Evolutionary conservation across 2,113 vertebrate genomes (phyloP), one percentile per base, ranked within the genome.

Genomic region (Chaenogobius annularis): DNA sequence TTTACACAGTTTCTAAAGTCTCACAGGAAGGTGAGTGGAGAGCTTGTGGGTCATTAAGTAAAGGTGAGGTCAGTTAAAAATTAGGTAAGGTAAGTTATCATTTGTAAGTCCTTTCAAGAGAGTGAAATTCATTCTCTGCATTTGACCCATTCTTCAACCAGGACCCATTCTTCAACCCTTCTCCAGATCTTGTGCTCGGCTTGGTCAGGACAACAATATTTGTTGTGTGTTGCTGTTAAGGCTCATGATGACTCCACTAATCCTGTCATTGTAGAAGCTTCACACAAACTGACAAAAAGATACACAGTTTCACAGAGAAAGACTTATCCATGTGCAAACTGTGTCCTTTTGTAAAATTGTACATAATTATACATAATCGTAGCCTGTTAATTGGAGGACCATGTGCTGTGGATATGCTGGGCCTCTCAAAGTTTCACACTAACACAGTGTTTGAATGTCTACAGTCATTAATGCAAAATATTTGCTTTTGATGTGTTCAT

Each of bases 401-500:
- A 54, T n/a, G 3, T 20, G 17, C 9, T 10, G 1, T 7, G n/a
- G 50, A 46, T 20, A 7, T 6, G 47, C 47, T 17, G 15, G 4
- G 15, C 47, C 15, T 50, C 15, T 40, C 37, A 40, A 40, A 40
- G 37, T 7, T 46, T 46, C 44, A 46, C 37, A 40, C 37, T 40
- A 40, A 50, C 47, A 19, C 47, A 17, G 0, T 50, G 15, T 20
- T n/a, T 10, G 50, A 50, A 19, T 13, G 46, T 19, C 48, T 20
- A 13, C 5, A 78, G 72, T 22, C 20, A 56, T 56, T 56, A 23
- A 23, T 3, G 12, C 5, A 58, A 26, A 10, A 69, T 52, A 31
- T 23, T 14, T 15, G 15, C n/a, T 10, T 65, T 69, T 37, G 47
- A 22, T 5, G 19, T 26, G 64, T 54, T 74, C 79, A 71, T 74